Conservation (phyloP, 92 coral and sea anemone species). For the Phenganax marumi region DNA sequence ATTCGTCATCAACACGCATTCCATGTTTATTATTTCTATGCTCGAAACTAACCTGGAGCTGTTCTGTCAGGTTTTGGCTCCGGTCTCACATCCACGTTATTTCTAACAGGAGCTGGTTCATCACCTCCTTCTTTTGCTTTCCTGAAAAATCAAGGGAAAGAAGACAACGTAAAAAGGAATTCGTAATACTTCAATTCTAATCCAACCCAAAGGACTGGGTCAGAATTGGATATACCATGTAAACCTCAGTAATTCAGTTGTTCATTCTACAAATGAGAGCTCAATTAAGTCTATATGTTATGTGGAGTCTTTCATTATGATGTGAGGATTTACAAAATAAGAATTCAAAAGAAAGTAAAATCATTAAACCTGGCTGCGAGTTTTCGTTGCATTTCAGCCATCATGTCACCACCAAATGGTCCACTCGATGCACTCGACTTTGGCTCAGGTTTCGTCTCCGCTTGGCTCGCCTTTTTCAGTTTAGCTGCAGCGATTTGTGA, state of each 20-base stretch:
- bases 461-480: slow-evolving; percentile 67
- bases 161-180: background rate
- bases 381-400: slow-evolving; percentile 94
- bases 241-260: too few relatives aligned
- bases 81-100: slow-evolving; percentile 39
- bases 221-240: too few relatives aligned
- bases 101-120: slow-evolving; percentile 32
- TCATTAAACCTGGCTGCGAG: slow-evolving; percentile 77
- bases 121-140: slow-evolving; percentile 63
- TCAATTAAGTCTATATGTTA: too few relatives aligned
- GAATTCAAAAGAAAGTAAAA: background rate
- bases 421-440: slow-evolving; percentile 54
- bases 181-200: too few relatives aligned
- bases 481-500: slow-evolving; percentile 99
- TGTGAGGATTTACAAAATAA: background rate
- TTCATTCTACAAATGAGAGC: too few relatives aligned
- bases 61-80: slow-evolving; percentile 53
- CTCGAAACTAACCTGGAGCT: slow-evolving; percentile 31
- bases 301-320: too few relatives aligned
- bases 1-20: too few relatives aligned
- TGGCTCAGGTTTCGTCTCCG: slow-evolving; percentile 15
- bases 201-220: too few relatives aligned
- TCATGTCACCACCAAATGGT: slow-evolving; percentile 76
- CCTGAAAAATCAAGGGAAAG: slow-evolving; percentile 20
- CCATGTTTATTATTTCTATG: too few relatives aligned